Evolutionary conservation across 37 sponge, comb jelly and placozoan genomes (phyloP).

Genomic region (Aphrocallistes beatrix): DNA sequence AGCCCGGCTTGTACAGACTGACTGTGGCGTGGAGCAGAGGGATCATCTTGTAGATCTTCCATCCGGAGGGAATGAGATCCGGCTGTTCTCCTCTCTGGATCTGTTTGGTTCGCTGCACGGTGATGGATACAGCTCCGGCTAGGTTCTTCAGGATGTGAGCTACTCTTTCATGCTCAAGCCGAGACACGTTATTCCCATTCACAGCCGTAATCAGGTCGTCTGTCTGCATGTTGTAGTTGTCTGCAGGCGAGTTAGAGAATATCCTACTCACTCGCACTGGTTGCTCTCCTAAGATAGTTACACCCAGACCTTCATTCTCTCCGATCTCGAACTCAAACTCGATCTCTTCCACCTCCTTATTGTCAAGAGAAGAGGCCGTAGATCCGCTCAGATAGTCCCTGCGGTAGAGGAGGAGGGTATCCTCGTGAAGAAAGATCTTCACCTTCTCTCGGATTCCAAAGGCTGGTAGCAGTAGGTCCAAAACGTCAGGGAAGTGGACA

Average conservation of each 20-base stretch:
- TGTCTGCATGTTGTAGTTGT: background rate
- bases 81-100: background rate
- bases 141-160: background rate
- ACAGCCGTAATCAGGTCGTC: background rate
- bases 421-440: background rate
- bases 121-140: background rate
- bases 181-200: background rate
- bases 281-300: background rate
- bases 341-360: background rate
- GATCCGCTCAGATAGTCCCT: background rate
- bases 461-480: background rate
- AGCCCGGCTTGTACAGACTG: background rate
- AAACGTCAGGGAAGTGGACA: no score
- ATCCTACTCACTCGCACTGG: background rate
- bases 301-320: background rate
- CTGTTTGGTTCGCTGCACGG: background rate
- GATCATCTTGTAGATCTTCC: background rate
- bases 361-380: background rate
- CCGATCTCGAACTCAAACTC: background rate
- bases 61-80: background rate
- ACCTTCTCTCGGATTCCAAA: background rate
- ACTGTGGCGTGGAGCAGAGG: background rate
- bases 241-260: background rate
- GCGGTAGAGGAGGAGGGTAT: background rate
- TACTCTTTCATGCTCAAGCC: background rate